Evolutionary conservation across 2,113 vertebrate genomes (phyloP), one percentile per base, ranked within the genome.

Genomic region (Benitochromis conjunctus): DNA sequence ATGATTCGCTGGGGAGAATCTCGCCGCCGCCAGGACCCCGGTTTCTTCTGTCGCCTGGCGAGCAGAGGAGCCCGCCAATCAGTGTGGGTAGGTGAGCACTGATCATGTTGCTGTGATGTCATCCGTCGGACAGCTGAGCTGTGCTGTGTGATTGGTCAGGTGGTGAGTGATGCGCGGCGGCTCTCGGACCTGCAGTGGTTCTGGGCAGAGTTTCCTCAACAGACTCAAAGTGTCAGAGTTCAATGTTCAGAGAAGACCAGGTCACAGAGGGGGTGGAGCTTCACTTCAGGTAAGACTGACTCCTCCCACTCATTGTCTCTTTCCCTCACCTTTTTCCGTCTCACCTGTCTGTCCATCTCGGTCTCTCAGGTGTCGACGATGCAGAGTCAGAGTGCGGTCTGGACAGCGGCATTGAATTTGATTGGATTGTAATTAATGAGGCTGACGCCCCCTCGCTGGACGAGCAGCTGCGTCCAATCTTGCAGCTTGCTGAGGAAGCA

Each of bases 1-100:
- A 99, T 99, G 98, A 98, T 99, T 91, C 87, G 19, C 13, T 99
- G 98, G 98, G 98, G 98, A 0, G 97, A 99, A 93, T 94, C 92
- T 79, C 94, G 89, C 10, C 95, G 98, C 9, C 6, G 2, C 1
- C 3, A 85, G 0, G 98, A 99, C 81, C 96, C 97, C 0, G 97
- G 98, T 3, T 98, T 95, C 94, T 99, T 99, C 96, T 99, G 98
- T 92, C 93, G 95, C 78, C 89, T 96, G 69, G 92, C 94, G 2
- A 96, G 95, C 2, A 88, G 83, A 66, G 91, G 93, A 53, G 94
- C 93, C 0, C 13, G 9, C 4, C 97, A 97, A 89, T 97, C 97
- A 0, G 87, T 99, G 82, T 99, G 98, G 98, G 98, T 99, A 77
- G 1, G 81, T 85, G 7, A 48, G 26, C 3, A 3, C 16, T 38